phyloP scores from a whole-genome alignment of 2,113 vertebrate species.

The Ammodytes marinus region DNA sequence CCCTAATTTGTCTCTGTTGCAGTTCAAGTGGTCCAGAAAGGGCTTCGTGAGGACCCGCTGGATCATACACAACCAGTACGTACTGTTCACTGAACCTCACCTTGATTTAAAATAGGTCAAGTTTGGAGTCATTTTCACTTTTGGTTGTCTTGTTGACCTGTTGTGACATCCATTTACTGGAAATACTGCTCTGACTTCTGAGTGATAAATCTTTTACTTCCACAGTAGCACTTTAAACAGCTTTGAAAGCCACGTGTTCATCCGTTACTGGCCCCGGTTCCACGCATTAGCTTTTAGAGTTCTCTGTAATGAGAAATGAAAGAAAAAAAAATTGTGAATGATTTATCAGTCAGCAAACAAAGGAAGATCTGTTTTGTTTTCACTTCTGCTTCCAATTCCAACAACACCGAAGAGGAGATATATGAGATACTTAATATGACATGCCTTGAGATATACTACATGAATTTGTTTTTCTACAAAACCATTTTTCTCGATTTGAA shows the following conservation, averaged over 20 bases:
- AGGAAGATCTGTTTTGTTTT: not conserved
- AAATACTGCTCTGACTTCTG: not conserved
- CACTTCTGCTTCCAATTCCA: not conserved
- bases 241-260: not conserved
- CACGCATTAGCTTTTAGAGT: not conserved
- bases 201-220: not conserved
- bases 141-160: not conserved
- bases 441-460: not conserved
- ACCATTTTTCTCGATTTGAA: not conserved
- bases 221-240: not conserved
- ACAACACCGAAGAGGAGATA: not conserved
- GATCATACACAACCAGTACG: slow-evolving; percentile 88
- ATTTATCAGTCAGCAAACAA: not conserved
- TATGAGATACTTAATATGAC: not conserved
- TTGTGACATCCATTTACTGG: not conserved
- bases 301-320: not conserved
- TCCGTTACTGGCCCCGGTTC: too few species aligned
- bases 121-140: not conserved
- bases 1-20: slow-evolving; percentile 70
- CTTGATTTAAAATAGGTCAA: not conserved
- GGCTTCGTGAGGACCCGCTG: slow-evolving; percentile 89
- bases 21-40: slow-evolving; percentile 91
- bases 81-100: slow-evolving; percentile 20
- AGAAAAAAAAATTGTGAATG: not conserved
- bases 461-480: not conserved